A percentile compares a stretch with the other conserved stretches of the same genome.
Evolutionary conservation across 2,113 vertebrate genomes (phyloP).

Genomic region (Octodon degus): DNA sequence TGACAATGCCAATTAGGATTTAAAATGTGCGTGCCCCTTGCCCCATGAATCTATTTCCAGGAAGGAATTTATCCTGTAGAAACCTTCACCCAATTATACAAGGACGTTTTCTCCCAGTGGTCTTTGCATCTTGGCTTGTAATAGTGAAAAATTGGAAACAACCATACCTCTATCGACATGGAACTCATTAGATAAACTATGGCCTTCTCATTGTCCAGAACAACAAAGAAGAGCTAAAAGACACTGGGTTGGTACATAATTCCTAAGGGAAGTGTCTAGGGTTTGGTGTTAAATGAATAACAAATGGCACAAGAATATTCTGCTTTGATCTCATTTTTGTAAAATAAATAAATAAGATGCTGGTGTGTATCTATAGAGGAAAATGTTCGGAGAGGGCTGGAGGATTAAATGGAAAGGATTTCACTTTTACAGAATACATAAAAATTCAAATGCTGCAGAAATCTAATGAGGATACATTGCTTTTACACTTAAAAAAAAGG

Average conservation of each 20-base stretch:
- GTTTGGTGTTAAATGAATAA: too few relatives aligned
- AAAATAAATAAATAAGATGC: not conserved
- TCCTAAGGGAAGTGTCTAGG: not conserved
- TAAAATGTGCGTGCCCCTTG: not conserved
- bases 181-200: not conserved
- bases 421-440: not conserved
- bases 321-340: not conserved
- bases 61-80: not conserved
- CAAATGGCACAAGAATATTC: not conserved
- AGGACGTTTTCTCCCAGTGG: not conserved
- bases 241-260: accelerated
- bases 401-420: not conserved
- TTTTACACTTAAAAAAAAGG: not conserved
- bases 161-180: not conserved
- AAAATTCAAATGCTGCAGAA: not conserved
- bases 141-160: not conserved
- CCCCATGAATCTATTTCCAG: not conserved
- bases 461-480: not conserved
- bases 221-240: not conserved
- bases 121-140: not conserved
- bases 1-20: slow-evolving; percentile 9
- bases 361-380: accelerated
- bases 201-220: not conserved
- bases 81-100: not conserved
- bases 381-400: not conserved